Percentiles rank a stretch among this genome's conserved stretches.
phyloP scores from a whole-genome alignment of 2,888 invertebrate genomes.

The Tetragnatha montana region DNA sequence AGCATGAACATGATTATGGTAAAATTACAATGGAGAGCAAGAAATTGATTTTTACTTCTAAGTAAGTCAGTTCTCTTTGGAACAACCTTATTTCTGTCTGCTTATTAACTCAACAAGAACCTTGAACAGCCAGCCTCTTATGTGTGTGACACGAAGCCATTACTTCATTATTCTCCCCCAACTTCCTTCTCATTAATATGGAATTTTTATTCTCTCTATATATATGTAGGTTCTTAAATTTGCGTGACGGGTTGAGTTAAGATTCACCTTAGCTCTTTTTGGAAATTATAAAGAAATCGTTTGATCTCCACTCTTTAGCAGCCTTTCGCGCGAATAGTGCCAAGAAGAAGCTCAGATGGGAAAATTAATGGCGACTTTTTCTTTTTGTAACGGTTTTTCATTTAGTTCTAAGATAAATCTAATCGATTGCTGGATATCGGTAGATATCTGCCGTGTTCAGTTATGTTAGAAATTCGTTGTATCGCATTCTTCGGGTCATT shows the following conservation, averaged over 20 bases:
- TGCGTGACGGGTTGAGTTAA: constrained; percentile 9
- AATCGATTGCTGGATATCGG: background rate
- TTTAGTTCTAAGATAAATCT: background rate
- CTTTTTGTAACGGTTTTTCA: background rate
- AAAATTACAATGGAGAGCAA: no score
- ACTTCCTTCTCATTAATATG: constrained; percentile 10
- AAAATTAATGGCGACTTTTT: background rate
- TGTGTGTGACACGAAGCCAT: background rate
- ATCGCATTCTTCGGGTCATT: background rate
- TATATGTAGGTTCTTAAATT: no score
- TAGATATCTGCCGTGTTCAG: background rate
- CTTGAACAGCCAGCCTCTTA: background rate
- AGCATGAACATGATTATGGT: no score
- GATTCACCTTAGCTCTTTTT: background rate
- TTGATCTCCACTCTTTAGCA: background rate
- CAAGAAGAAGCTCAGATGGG: background rate
- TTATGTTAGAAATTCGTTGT: background rate
- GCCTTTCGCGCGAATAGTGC: background rate
- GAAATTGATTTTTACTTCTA: no score
- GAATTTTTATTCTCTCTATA: constrained; percentile 5
- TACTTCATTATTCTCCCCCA: background rate
- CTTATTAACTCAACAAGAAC: background rate
- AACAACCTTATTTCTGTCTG: background rate
- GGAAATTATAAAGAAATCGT: background rate
- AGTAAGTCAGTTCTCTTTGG: no score